Evolutionary conservation across 2,888 invertebrate species (phyloP).

Genomic region (Agrotis clavis): DNA sequence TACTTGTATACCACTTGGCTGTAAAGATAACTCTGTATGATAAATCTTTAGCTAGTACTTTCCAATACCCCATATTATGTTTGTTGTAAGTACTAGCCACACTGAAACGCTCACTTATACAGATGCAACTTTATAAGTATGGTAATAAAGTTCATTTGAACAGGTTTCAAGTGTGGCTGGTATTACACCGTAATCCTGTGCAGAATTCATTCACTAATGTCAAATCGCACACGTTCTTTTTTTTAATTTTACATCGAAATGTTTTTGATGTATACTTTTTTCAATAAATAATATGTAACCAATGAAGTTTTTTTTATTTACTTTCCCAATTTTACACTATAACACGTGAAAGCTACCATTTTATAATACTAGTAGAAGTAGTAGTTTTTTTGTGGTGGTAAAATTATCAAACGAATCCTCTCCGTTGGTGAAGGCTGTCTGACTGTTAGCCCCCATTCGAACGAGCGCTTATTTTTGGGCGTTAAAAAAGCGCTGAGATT

Average conservation of each 20-base stretch:
- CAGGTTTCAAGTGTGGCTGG: slow-evolving; percentile 43
- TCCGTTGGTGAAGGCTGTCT: too few relatives aligned
- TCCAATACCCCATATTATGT: slow-evolving; percentile 44
- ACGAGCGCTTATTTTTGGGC: too few relatives aligned
- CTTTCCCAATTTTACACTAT: too few relatives aligned
- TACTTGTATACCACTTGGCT: slow-evolving; percentile 71
- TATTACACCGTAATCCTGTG: slow-evolving; percentile 55
- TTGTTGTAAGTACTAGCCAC: slow-evolving; percentile 42
- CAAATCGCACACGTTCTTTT: slow-evolving; percentile 81
- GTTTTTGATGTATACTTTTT: slow-evolving; percentile 90
- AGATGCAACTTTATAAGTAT: slow-evolving; percentile 29
- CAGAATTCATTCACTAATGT: slow-evolving; percentile 63
- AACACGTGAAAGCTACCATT: too few relatives aligned
- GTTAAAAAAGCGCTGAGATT: too few relatives aligned
- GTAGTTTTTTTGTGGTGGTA: too few relatives aligned
- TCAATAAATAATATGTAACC: slow-evolving; percentile 88
- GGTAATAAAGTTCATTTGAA: slow-evolving; percentile 32
- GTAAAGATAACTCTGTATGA: slow-evolving; percentile 69
- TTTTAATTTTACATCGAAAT: slow-evolving; percentile 90
- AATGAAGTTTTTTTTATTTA: slow-evolving; percentile 63
- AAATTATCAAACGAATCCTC: too few relatives aligned
- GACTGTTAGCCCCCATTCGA: too few relatives aligned
- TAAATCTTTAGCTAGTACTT: slow-evolving; percentile 59
- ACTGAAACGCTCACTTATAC: slow-evolving; percentile 15
- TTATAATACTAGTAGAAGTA: too few relatives aligned